Conservation (phyloP, 2,797 vertebrate genomes). For the Chaunax sp. region DNA sequence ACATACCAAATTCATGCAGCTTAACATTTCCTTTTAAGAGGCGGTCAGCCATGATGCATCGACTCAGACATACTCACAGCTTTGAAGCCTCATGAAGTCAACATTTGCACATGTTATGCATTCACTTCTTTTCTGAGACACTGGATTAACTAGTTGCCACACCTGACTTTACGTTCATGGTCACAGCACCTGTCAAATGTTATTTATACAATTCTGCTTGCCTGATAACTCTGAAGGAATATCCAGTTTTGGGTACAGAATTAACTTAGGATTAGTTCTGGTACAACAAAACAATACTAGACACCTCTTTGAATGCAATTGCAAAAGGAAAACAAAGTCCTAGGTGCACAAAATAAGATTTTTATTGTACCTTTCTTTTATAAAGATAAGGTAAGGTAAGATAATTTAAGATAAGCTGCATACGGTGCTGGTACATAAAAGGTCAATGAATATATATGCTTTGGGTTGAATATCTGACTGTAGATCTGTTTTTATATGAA, state of each 20-base stretch:
- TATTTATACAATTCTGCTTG: slow-evolving; percentile 1
- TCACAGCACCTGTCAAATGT: slow-evolving; percentile 32
- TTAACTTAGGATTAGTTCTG: background rate
- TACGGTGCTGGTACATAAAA: no score
- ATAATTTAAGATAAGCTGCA: no score
- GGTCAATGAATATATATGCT: no score
- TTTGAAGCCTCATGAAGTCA: slow-evolving; percentile 10
- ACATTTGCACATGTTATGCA: background rate
- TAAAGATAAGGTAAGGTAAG: no score
- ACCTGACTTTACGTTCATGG: slow-evolving; percentile 11
- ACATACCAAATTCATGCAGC: background rate
- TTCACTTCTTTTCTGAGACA: background rate
- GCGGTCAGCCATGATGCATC: background rate
- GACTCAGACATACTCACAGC: background rate
- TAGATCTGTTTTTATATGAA: no score
- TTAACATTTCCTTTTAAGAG: background rate
- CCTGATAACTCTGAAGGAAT: background rate
- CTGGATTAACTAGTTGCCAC: slow-evolving; percentile 12
- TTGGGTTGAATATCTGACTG: no score
- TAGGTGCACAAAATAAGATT: no score
- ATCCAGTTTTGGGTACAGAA: background rate
- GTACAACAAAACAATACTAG: background rate
- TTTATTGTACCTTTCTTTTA: no score
- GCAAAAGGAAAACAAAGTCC: no score
- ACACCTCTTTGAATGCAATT: no score